Evolutionary conservation across 2,888 invertebrate genomes (phyloP), one percentile per base, ranked within the genome.

Genomic region (Troides helena): DNA sequence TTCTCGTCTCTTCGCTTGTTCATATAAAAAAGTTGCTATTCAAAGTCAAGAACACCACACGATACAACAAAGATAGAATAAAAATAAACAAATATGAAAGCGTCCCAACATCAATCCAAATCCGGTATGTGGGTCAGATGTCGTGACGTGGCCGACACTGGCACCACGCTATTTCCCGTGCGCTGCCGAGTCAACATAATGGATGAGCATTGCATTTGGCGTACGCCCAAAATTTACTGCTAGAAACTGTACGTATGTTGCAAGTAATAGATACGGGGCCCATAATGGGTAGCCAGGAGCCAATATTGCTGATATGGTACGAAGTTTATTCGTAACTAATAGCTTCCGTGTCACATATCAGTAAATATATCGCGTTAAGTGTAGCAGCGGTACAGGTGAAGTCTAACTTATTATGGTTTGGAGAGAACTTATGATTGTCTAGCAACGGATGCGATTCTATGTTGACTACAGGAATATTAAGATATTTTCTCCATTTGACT

Each of bases 151-250:
- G 60, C 18, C 25, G 50, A 59, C 67, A 76, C 69, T 75, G 82
- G 72, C 69, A 70, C 75, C 74, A 43, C 62, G 68, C 68, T 64
- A 46, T 65, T 69, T 73, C 73, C 78, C 74, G 75, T 74, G 71
- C 77, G 77, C 76, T 78, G 77, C 77, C 78, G 79, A 82, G 81
- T 82, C 79, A 80, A 80, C 81, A 79, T 75, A 87, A 92, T 90
- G 90, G 89, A 91, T 90, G 91, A 90, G 89, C 89, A 90, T 89
- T 90, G 90, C 91, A 92, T 92, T 91, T 92, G 92, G 92, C 92
- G 80, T 84, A 83, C 89, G 82, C 87, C 92, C 92, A 92, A 69
- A 92, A 92, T 92, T 91, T 92, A 92, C 90, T 91, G 86, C 85
- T 81, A 86, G 88, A 88, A 85, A 86, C 84, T 83, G 83, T 85